A percentile compares a stretch with the other conserved stretches of the same genome.
Conservation (phyloP, 2,113 vertebrate genomes). For the Myiopsitta monachus region DNA sequence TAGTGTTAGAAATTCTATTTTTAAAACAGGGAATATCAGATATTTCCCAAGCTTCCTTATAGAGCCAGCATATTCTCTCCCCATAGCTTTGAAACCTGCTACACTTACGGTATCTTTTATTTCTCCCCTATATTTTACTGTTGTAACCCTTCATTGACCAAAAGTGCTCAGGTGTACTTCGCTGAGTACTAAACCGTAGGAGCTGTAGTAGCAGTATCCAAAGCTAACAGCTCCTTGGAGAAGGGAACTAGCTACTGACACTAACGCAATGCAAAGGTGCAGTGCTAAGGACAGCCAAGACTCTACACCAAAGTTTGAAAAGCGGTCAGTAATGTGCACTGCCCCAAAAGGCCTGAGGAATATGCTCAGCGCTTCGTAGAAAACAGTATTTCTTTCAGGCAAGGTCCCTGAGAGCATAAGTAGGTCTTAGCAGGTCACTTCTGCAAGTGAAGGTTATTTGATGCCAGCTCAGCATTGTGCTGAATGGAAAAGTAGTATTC, state of each 20-base stretch:
- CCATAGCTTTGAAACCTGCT: not conserved
- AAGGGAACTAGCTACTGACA: not conserved
- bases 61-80: not conserved
- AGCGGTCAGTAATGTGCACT: not conserved
- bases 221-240: not conserved
- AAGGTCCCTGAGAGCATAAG: not conserved
- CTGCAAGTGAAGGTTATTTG: not conserved
- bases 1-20: not conserved
- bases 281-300: not conserved
- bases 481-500: not conserved
- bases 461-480: conserved; percentile 1
- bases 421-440: not conserved
- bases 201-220: not conserved
- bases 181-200: not conserved
- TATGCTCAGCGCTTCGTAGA: not conserved
- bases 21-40: not conserved
- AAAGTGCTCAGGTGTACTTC: not conserved
- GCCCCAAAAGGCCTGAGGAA: not conserved
- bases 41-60: not conserved
- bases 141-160: not conserved
- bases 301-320: not conserved
- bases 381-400: not conserved
- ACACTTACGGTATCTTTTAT: not conserved
- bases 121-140: not conserved
- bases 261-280: not conserved